Percentiles rank a stretch among this genome's conserved stretches.
phyloP scores from a whole-genome alignment of 2,113 vertebrate species.

The Chaetorhynchus papuensis region DNA sequence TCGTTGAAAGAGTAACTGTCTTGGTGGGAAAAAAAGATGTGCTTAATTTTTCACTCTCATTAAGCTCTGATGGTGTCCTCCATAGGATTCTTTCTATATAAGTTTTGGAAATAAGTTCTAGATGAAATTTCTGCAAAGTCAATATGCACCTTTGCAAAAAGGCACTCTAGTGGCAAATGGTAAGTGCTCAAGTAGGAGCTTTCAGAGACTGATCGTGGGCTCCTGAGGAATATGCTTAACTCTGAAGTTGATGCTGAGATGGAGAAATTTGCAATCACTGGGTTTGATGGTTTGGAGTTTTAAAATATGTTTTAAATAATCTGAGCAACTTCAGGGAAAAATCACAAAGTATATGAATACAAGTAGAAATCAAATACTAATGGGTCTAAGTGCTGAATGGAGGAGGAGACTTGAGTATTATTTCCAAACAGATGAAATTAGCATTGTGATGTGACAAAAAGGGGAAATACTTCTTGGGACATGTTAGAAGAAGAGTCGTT shows the following conservation, averaged over 20 bases:
- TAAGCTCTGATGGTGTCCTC: not conserved
- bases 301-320: not conserved
- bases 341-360: not conserved
- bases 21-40: not conserved
- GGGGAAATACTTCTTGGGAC: not conserved
- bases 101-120: not conserved
- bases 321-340: not conserved
- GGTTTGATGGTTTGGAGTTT: not conserved
- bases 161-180: not conserved
- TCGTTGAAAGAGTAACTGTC: not conserved
- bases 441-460: not conserved
- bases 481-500: not conserved
- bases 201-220: not conserved
- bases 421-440: not conserved
- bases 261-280: not conserved
- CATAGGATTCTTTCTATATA: not conserved
- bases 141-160: not conserved
- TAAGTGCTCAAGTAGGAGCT: not conserved
- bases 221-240: not conserved
- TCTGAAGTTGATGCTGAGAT: not conserved
- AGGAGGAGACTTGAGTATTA: not conserved
- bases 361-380: not conserved
- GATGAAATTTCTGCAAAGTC: not conserved
- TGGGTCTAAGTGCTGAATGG: not conserved
- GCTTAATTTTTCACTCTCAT: not conserved